These are phyloP conservation scores for Anagyrus pseudococci DNA, from an alignment of 2,888 invertebrate genomes.

Conservation along the genomic window DNA sequence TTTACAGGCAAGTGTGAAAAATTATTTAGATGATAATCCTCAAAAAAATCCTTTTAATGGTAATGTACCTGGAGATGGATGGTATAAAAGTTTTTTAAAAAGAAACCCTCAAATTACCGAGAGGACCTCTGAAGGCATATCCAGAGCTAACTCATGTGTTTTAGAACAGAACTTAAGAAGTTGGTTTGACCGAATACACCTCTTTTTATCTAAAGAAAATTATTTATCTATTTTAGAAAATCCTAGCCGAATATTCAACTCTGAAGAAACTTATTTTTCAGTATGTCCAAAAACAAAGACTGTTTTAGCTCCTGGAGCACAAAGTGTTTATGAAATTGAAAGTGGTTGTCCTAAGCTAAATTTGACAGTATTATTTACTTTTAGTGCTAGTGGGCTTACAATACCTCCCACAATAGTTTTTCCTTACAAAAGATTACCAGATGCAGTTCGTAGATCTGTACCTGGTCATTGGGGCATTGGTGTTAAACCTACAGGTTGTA, in stretches of 20 bases:
- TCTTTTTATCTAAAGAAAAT: conserved; percentile 42
- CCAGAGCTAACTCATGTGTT: too few relatives aligned
- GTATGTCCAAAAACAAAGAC: conserved; percentile 50
- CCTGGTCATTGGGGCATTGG: conserved; percentile 57
- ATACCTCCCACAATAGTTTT: conserved; percentile 56
- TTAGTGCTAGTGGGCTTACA: conserved; percentile 50
- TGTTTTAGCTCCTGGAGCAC: conserved; percentile 39
- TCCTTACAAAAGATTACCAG: conserved; percentile 52
- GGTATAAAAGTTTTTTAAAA: background rate
- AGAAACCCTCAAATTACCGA: too few relatives aligned
- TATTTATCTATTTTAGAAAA: conserved; percentile 46
- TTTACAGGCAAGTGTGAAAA: background rate
- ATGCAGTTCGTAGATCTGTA: conserved; percentile 49
- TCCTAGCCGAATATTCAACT: conserved; percentile 51
- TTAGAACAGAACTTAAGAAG: conserved; percentile 20
- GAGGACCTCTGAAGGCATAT: too few relatives aligned
- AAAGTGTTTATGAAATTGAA: conserved; percentile 56
- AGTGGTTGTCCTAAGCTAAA: conserved; percentile 50
- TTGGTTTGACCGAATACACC: conserved; percentile 49
- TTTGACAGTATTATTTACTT: conserved; percentile 58
- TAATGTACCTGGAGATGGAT: background rate
- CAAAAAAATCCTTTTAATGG: background rate
- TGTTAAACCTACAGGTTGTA: conserved; percentile 57
- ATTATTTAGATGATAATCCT: background rate
- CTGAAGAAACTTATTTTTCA: conserved; percentile 52